A percentile compares a stretch with the other conserved stretches of the same genome.
Conservation (phyloP, 2,888 invertebrate species). For the Creontiades dilutus region DNA sequence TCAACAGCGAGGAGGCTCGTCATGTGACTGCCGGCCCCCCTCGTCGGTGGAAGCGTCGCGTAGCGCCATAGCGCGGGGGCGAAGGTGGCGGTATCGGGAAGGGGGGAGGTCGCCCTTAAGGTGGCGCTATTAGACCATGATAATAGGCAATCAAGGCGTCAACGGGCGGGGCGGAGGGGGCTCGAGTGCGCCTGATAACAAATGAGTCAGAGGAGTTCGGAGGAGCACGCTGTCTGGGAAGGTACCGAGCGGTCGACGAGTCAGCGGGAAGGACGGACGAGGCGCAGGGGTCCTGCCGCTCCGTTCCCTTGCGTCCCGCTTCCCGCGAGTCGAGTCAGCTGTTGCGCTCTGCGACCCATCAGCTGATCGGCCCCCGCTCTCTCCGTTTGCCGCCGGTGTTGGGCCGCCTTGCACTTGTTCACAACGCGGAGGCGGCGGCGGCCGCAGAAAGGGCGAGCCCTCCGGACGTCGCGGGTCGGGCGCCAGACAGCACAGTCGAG, state of each 20-base stretch:
- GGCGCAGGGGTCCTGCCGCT: neutral
- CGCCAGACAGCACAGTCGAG: no score
- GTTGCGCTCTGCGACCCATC: slow-evolving; percentile 21
- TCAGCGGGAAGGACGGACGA: neutral
- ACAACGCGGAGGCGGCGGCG: neutral
- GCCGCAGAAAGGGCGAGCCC: neutral
- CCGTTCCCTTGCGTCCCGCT: neutral
- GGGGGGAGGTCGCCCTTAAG: no score
- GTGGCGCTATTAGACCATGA: no score
- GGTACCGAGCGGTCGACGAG: neutral
- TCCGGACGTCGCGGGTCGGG: neutral
- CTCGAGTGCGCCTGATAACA: slow-evolving; percentile 13
- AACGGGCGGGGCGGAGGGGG: neutral
- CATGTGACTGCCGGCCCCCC: no score
- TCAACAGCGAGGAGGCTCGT: no score
- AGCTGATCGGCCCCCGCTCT: neutral
- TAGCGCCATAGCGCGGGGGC: no score
- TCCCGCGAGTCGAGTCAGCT: slow-evolving; percentile 2
- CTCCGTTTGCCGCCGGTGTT: no score
- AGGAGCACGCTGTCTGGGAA: slow-evolving; percentile 35
- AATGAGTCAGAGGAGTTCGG: neutral
- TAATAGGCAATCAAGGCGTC: no score
- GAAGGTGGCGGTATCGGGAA: no score
- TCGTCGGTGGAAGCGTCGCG: no score
- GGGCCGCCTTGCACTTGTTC: neutral